Conservation (phyloP, 2,113 vertebrate species). For the Bambusicola thoracicus region DNA sequence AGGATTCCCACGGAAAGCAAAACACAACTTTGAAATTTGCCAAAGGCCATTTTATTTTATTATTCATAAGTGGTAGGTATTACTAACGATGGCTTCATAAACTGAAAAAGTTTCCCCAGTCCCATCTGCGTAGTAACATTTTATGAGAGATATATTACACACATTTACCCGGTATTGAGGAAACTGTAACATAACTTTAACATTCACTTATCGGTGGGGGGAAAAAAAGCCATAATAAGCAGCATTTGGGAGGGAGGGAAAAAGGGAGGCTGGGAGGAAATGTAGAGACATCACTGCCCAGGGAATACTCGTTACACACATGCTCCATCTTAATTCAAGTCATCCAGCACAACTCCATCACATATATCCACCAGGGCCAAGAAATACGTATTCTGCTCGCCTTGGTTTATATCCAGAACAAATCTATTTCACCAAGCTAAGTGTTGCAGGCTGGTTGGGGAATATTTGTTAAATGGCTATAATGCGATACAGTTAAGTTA, state of each 20-base stretch:
- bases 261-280: background rate
- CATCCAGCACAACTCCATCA: background rate
- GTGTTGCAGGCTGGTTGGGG: conserved; percentile 49
- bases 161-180: background rate
- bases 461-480: conserved; percentile 69
- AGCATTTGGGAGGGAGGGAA: conserved; percentile 3
- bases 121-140: conserved; percentile 50
- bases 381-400: conserved; percentile 3
- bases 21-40: conserved; percentile 19
- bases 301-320: background rate
- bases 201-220: conserved; percentile 3
- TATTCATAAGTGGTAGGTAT: conserved; percentile 61
- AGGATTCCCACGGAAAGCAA: conserved; percentile 38
- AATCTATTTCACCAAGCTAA: conserved; percentile 55
- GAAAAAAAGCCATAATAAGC: background rate
- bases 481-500: conserved; percentile 59
- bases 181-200: conserved; percentile 7
- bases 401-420: conserved; percentile 30
- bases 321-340: conserved; percentile 31
- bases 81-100: conserved; percentile 46
- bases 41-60: conserved; percentile 53
- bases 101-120: conserved; percentile 28
- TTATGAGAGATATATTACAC: conserved; percentile 41
- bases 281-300: background rate
- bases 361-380: background rate